phyloP scores from a whole-genome alignment of 30 jellyfish, hydroid and myxozoan genomes.

The Clytia hemisphaerica region DNA sequence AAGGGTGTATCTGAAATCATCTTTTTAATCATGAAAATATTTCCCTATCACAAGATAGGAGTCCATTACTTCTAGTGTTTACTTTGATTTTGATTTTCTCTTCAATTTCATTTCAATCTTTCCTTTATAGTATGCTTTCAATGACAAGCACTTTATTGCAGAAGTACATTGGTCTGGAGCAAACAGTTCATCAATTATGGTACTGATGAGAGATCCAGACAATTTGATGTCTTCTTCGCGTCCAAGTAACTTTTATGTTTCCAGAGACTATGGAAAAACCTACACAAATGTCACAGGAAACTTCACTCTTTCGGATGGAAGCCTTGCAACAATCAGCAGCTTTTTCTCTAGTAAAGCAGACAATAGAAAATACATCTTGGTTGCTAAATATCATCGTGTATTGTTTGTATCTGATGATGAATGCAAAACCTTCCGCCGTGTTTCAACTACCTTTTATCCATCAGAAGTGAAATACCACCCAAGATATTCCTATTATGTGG shows the following conservation, averaged over 20 bases:
- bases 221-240: constrained; percentile 18
- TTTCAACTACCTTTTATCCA: constrained; percentile 50
- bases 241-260: constrained; percentile 81
- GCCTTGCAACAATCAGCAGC: constrained; percentile 54
- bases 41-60: no score
- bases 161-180: constrained; percentile 98
- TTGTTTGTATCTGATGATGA: constrained; percentile 62
- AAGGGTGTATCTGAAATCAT: no score
- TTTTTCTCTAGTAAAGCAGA: constrained; percentile 77
- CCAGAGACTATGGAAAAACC: constrained; percentile 75
- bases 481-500: constrained; percentile 32
- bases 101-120: neutral
- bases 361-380: constrained; percentile 56
- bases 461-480: constrained; percentile 66
- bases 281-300: constrained; percentile 46
- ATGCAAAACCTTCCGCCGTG: constrained; percentile 39
- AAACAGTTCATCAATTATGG: constrained; percentile 77
- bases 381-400: constrained; percentile 70
- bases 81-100: no score
- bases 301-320: constrained; percentile 51
- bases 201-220: constrained; percentile 78
- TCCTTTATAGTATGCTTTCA: constrained; percentile 54
- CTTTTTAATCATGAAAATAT: no score
- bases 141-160: constrained; percentile 82
- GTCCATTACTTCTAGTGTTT: no score